phyloP scores from a whole-genome alignment of 2,113 vertebrate genomes.

The Malaclemys terrapin region DNA sequence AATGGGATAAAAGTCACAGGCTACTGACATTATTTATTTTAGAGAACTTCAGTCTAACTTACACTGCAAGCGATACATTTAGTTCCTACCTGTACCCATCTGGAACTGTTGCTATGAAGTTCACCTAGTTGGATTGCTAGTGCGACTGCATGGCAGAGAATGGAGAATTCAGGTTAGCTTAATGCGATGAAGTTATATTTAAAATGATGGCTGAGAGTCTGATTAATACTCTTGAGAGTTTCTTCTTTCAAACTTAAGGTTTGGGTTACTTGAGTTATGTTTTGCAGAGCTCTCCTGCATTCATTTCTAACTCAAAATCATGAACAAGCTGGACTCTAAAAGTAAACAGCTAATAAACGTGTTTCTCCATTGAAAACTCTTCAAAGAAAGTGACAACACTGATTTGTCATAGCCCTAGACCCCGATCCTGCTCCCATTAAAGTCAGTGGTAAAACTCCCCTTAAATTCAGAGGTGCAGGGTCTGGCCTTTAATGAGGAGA shows the following conservation, averaged over 20 bases:
- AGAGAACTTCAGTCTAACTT: not conserved
- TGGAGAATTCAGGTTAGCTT: not conserved
- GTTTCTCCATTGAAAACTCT: not conserved
- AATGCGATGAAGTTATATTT: not conserved
- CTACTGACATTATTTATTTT: not conserved
- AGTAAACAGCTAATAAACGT: not conserved
- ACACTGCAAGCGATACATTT: not conserved
- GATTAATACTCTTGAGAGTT: not conserved
- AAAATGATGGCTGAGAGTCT: not conserved
- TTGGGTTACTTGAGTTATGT: not conserved
- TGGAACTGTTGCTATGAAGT: not conserved
- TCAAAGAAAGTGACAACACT: not conserved
- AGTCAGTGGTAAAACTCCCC: not conserved
- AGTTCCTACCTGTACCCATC: not conserved
- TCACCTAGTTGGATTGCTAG: not conserved
- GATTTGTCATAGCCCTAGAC: not conserved
- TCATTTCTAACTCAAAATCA: not conserved
- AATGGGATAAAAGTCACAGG: not conserved
- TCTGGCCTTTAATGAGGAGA: not conserved
- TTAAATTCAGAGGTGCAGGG: not conserved
- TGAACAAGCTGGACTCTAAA: accelerated
- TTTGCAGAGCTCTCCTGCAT: not conserved
- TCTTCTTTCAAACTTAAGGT: not conserved
- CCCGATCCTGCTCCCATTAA: not conserved
- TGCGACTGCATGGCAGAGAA: not conserved